Evolutionary conservation across 2,888 invertebrate species (phyloP), one percentile per base, ranked within the genome.

Genomic region (Malthinus seriepunctatus): DNA sequence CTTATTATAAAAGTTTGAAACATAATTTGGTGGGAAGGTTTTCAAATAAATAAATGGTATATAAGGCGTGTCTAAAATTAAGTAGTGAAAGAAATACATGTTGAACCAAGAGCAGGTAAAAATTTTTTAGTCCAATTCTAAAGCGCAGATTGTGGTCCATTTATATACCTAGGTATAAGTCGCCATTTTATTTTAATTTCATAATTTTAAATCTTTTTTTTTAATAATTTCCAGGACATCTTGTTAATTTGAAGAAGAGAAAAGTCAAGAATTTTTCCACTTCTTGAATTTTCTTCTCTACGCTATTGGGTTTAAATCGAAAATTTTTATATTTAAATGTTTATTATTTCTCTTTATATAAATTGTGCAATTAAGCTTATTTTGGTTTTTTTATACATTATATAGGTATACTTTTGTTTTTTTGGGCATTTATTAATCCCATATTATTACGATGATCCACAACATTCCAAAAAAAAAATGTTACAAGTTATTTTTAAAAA

Each of bases 391-490:
- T 23, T 23, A 5, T 23, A 23, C 23, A 42, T 38, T 38, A 38
- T 38, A 8, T 8, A 38, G 14, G 38, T 42, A 23, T 23, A 42
- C n/a, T 42, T 23, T 39, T 39, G 39, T 39, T 14, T 39, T 8
- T 12, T 42, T 42, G 39, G 14, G 39, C 14, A 23, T n/a, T 23
- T 42, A 42, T 23, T 38, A 51, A 51, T 65, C 59, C 56, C 68
- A 69, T 5, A 23, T 23, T 23, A 23, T 23, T 2, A 23, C 5
- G 23, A 23, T 23, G n/a, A n/a, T 5, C 23, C 2, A 23, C 23
- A 66, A 73, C 75, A 71, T 75, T 76, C 73, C 76, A 76, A 42
- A 42, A 42, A 23, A 23, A 71, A 68, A 71, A 72, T 74, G 74
- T 71, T 74, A 73, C 66, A 70, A 69, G 39, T 42, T 23, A 23